phyloP scores from a whole-genome alignment of 35 echinoderm and acorn worm genomes.

The Lytechinus pictus region DNA sequence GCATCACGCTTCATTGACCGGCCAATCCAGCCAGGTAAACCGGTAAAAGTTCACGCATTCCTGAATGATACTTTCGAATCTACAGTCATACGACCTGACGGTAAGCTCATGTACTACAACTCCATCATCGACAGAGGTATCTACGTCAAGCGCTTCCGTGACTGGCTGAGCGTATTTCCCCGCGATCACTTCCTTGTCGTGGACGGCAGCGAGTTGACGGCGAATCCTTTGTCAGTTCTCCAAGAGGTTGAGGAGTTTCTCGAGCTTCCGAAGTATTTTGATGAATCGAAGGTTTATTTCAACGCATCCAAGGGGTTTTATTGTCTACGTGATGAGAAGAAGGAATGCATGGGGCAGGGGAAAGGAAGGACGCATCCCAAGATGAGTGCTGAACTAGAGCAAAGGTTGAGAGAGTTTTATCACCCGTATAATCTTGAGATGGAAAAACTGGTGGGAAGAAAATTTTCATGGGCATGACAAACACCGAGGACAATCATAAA shows the following conservation, averaged over 20 bases:
- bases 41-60: neutral
- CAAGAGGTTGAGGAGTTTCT: constrained; percentile 55
- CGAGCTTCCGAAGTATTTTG: constrained; percentile 37
- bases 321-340: constrained; percentile 36
- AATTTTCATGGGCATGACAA: neutral
- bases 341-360: constrained; percentile 23
- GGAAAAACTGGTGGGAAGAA: constrained; percentile 24
- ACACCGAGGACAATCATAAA: neutral
- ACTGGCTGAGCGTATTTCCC: constrained; percentile 68
- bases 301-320: constrained; percentile 57
- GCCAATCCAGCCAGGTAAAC: neutral
- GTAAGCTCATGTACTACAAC: constrained; percentile 63
- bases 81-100: constrained; percentile 67
- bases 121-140: constrained; percentile 60
- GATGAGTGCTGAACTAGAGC: constrained; percentile 22
- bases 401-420: constrained; percentile 61
- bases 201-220: constrained; percentile 60
- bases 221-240: constrained; percentile 51
- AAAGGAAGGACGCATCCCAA: constrained; percentile 59
- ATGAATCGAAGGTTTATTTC: constrained; percentile 53
- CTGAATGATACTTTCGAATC: constrained; percentile 75
- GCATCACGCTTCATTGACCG: neutral
- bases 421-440: constrained; percentile 48
- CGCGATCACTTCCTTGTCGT: constrained; percentile 64
- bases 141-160: constrained; percentile 56